Base-by-base conservation (phyloP, 1,140 invertebrate genomes). In the Caenorhabditis briggsae region DNA sequence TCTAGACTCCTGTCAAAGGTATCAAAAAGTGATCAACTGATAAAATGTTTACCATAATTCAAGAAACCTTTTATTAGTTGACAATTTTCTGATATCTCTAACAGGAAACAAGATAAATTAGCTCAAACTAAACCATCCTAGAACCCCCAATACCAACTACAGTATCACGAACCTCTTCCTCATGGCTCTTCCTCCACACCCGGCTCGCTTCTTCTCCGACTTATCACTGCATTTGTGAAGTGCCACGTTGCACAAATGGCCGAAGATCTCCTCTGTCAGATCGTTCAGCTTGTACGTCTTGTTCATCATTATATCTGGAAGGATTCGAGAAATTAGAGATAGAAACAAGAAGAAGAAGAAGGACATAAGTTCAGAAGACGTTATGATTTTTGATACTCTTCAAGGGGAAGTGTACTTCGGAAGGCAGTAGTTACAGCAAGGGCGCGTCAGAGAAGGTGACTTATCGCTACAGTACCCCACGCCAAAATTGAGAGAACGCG, bases 141-240 rank as follows among this genome's bases (percentile, higher is more conserved):
- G n/a, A 64, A n/a, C 2, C 46, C 6, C 12, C 33, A 41, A 25
- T 41, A 43, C 46, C 20, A 12, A 20, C 46, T 41, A 6, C 14
- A 23, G 3, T 14, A 82, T 0, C 56, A 64, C 65, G 7, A 20
- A 85, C 84, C 84, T 70, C 20, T 74, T 70, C 2, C 84, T 18
- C 84, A 85, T 85, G 2, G 84, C 84, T n/a, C 84, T n/a, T 6
- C 84, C 84, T 48, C 84, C 84, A 56, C 84, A 85, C 20, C 84
- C 84, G 84, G 84, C 84, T 56, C 53, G 25, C 23, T 65, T 70
- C 84, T 85, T 85, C 58, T 85, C 84, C 48, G 50, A 20, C 25
- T 78, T 85, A 65, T 85, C 84, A 56, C 58, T 85, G 50, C 84
- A 85, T 58, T 85, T 85, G 65, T 85, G 61, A 25, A 85, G 46